phyloP scores from a whole-genome alignment of 2,113 vertebrate genomes.

The Danio rerio region GRCz12tu NC_133193.1:28194001-28194500 shows the following conservation, averaged over 20 bases:
- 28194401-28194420: slow-evolving; percentile 9
- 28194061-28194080: too few relatives aligned
- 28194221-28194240: slow-evolving; percentile 17
- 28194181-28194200: neutral
- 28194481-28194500: neutral
- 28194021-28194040: too few relatives aligned
- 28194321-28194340: neutral
- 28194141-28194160: neutral
- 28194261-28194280: slow-evolving; percentile 1
- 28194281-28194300: neutral
- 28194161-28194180: slow-evolving; percentile 14
- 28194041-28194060: too few relatives aligned
- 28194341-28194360: neutral
- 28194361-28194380: slow-evolving; percentile 28
- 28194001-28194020: too few relatives aligned
- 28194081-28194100: neutral
- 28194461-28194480: neutral
- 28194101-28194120: too few relatives aligned
- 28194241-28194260: neutral
- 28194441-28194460: neutral
- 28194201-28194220: neutral
- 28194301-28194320: slow-evolving; percentile 37
- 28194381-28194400: neutral
- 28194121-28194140: neutral
- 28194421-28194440: slow-evolving; percentile 13